These are phyloP conservation scores for Myzus persicae DNA, from an alignment of 1,140 invertebrate species.

Conservation along the genomic window DNA sequence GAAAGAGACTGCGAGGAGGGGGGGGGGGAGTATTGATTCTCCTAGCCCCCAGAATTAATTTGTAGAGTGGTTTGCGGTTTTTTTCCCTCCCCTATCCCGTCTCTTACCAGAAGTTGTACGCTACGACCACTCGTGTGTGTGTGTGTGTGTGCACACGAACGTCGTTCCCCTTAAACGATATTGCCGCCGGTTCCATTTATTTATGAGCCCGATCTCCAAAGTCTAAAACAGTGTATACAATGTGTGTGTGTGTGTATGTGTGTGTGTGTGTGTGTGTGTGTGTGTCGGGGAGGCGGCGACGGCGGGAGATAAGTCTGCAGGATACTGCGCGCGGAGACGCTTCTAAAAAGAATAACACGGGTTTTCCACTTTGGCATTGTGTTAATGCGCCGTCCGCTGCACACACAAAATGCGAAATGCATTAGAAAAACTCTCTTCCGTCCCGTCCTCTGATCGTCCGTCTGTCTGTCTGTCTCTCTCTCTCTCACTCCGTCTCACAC, in stretches of 20 bases:
- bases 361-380: constrained; percentile 50
- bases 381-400: constrained; percentile 56
- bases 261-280: background rate
- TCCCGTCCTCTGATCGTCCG: background rate
- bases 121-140: background rate
- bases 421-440: constrained; percentile 44
- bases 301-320: constrained; percentile 26
- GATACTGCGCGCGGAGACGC: background rate
- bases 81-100: background rate
- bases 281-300: too few relatives aligned
- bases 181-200: constrained; percentile 54
- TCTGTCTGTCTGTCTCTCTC: background rate
- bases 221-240: constrained; percentile 26
- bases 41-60: constrained; percentile 56
- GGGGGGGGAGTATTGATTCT: constrained; percentile 38
- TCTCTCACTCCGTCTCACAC: background rate
- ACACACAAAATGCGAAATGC: constrained; percentile 47
- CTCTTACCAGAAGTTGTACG: background rate
- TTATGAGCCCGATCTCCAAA: constrained; percentile 53
- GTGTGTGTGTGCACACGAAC: constrained; percentile 27
- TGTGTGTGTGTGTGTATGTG: background rate
- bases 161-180: constrained; percentile 48
- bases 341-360: constrained; percentile 53
- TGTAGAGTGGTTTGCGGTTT: constrained; percentile 58
- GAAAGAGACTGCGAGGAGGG: background rate